Evolutionary conservation across 2,888 invertebrate genomes (phyloP), one percentile per base, ranked within the genome.

Genomic region (Rambutsinella grinnellia): DNA sequence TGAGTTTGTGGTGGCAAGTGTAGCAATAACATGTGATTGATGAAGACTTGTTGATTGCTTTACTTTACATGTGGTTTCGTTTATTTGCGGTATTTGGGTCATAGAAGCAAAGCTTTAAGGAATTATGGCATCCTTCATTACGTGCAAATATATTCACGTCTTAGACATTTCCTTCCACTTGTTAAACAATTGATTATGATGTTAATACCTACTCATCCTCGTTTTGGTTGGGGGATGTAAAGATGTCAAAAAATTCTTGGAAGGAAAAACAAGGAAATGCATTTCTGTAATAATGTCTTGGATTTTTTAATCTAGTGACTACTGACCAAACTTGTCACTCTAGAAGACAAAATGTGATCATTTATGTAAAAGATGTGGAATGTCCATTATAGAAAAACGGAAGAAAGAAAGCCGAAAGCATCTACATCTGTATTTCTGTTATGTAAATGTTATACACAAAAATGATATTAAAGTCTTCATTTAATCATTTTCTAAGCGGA

Each of bases 31-130:
- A 36, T 8, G 36, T 36, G 36, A 36, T 36, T 5, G 36, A 36
- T 36, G 36, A 36, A 36, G 36, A 36, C 36, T 21, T 6, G 19
- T 61, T 63, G 70, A 63, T 63, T 70, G 53, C 47, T 70, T 56
- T 63, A 28, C 62, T 56, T 62, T 28, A 49, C 56, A 49, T 70
- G 62, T 36, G 36, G 36, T 36, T 36, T 36, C 13, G 36, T 69
- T 60, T 17, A 27, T 19, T 57, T 63, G 62, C 47, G 56, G 70
- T 70, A 62, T 63, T 13, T 70, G 36, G 70, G 70, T 70, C 70
- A 62, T 27, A 56, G 17, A 17, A 17, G 17, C n/a, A n/a, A n/a
- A n/a, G 36, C 44, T 63, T 56, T 54, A 70, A 23, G 57, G 13
- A 8, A 36, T 36, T 36, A 36, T 36, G 5, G 36, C 36, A 36